phyloP scores from a whole-genome alignment of 1,140 invertebrate genomes.

The Heliconius hewitsoni region DNA sequence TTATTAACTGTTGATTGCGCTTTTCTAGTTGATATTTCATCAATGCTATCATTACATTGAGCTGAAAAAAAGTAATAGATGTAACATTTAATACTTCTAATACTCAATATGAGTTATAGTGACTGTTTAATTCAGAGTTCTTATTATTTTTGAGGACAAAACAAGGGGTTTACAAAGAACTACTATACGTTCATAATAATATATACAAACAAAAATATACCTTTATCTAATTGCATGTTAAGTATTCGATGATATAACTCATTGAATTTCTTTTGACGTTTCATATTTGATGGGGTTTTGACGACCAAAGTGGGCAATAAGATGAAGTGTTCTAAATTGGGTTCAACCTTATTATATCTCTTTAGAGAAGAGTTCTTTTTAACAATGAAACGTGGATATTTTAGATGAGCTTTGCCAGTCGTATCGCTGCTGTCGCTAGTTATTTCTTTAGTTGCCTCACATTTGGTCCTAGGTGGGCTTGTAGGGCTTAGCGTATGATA shows the following conservation, averaged over 20 bases:
- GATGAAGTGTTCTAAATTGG: conserved; percentile 71
- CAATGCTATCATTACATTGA: conserved; percentile 33
- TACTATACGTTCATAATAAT: too few relatives aligned
- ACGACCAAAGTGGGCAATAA: conserved; percentile 72
- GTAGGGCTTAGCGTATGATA: conserved; percentile 53
- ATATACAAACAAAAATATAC: conserved; percentile 22
- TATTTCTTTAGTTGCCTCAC: conserved; percentile 25
- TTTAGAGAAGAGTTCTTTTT: conserved; percentile 63
- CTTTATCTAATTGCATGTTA: conserved; percentile 59
- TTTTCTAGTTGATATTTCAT: conserved; percentile 16
- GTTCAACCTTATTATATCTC: conserved; percentile 54
- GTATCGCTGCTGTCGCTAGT: conserved; percentile 55
- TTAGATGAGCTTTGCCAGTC: conserved; percentile 42
- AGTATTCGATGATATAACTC: conserved; percentile 72
- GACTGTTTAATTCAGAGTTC: too few relatives aligned
- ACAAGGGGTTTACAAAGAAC: too few relatives aligned
- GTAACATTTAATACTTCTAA: neutral
- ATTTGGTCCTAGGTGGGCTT: conserved; percentile 32
- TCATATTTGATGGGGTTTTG: conserved; percentile 74
- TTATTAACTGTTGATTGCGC: conserved; percentile 37
- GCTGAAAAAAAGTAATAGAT: conserved; percentile 45
- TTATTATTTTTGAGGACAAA: too few relatives aligned
- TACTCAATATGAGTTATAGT: too few relatives aligned
- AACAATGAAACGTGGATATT: conserved; percentile 57
- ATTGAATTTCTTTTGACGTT: conserved; percentile 72